Evolutionary conservation across 2,888 invertebrate genomes (phyloP).

Genomic region (Phaonia tiefii): DNA sequence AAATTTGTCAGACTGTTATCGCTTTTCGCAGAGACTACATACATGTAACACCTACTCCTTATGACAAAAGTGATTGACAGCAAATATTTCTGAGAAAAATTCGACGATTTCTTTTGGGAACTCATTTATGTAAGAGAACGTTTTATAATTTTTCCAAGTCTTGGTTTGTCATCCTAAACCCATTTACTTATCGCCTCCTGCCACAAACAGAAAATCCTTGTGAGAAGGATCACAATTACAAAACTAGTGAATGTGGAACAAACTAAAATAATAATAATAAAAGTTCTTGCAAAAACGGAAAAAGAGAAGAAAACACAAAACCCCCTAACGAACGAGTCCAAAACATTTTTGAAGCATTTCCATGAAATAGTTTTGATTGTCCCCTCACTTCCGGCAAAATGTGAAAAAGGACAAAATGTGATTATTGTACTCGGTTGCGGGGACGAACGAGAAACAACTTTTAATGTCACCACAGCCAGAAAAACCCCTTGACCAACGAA

Average conservation of each 20-base stretch:
- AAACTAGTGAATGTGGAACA: conserved; percentile 23
- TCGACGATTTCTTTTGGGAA: too few species aligned
- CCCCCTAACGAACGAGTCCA: neutral
- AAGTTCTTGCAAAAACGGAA: neutral
- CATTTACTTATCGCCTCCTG: conserved; percentile 32
- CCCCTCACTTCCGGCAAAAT: too few species aligned
- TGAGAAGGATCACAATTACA: conserved; percentile 45
- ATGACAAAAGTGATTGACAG: too few species aligned
- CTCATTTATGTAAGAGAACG: too few species aligned
- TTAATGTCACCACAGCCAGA: neutral
- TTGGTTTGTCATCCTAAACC: neutral
- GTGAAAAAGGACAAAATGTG: neutral
- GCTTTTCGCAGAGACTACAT: too few species aligned
- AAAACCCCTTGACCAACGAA: conserved; percentile 8
- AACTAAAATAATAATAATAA: conserved; percentile 26
- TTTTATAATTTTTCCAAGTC: neutral
- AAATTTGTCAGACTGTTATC: too few species aligned
- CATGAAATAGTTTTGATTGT: conserved; percentile 5
- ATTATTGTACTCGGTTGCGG: conserved; percentile 3
- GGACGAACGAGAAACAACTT: conserved; percentile 20
- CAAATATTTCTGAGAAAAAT: too few species aligned
- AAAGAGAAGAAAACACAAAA: neutral
- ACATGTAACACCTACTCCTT: too few species aligned
- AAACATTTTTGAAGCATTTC: conserved; percentile 10
- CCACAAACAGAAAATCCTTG: conserved; percentile 42